Percentiles rank a stretch among this genome's conserved stretches.
Conservation (phyloP, 2,888 invertebrate genomes). For the Diogma glabrata region DNA sequence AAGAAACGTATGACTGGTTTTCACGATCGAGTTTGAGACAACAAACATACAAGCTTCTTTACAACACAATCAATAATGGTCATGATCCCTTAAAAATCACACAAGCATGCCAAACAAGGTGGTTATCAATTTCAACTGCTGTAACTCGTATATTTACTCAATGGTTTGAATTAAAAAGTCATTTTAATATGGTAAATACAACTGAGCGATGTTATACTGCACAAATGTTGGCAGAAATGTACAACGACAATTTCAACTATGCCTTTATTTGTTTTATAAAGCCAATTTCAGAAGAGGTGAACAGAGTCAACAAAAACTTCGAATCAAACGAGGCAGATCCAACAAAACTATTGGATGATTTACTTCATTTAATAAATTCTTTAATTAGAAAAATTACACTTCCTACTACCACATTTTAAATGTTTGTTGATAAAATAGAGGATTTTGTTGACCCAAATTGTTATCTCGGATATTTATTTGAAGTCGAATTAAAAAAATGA, state of each 20-base stretch:
- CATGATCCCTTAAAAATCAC: conserved; percentile 21
- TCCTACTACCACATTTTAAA: not conserved
- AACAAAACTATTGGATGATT: conserved; percentile 16
- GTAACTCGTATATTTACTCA: not conserved
- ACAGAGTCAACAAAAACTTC: conserved; percentile 19
- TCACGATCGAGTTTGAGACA: conserved; percentile 8
- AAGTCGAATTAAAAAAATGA: not conserved
- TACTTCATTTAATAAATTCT: not conserved
- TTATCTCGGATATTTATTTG: not conserved
- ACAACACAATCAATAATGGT: conserved; percentile 20
- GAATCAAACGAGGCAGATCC: conserved; percentile 19
- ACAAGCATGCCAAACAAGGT: conserved; percentile 19
- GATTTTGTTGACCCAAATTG: not conserved
- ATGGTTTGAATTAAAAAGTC: conserved; percentile 5
- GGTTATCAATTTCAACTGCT: conserved; percentile 20
- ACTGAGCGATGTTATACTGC: not conserved
- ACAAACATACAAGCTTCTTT: conserved; percentile 18
- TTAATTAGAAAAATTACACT: not conserved
- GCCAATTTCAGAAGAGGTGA: conserved; percentile 1
- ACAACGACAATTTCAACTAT: not conserved
- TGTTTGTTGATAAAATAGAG: not conserved
- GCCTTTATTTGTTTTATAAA: not conserved
- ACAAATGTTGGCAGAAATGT: not conserved
- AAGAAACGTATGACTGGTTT: conserved; percentile 18
- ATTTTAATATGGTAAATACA: not conserved